Evolutionary conservation across 2,888 invertebrate species (phyloP), one percentile per base, ranked within the genome.

Genomic region (Polia nebulosa): DNA sequence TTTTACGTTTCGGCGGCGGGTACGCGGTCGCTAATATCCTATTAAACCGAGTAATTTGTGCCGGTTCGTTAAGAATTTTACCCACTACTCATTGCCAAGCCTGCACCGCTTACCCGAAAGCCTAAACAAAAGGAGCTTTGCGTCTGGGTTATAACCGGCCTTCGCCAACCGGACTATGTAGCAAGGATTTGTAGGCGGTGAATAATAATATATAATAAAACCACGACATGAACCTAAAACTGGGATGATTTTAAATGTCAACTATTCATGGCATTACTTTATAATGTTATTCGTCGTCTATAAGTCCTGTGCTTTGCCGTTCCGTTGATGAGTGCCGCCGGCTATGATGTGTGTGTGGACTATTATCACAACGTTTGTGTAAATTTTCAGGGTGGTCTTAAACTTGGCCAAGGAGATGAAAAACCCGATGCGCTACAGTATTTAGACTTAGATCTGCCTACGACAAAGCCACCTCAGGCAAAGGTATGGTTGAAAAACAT

Each of bases 401-500:
- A 82, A 47, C 63, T 85, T 4, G 75, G 70, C 11, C 77, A 70
- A 8, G 87, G 84, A 1, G 89, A 90, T 15, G 68, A 82, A 13
- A 91, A 87, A 72, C 77, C 89, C 0, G 92, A 92, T 58, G 87
- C 83, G 0, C 78, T 95, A 22, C 98, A 99, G 88, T 99, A 99
- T 93, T 96, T 99, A 76, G 99, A 99, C 92, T 96, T 99, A 77
- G 98, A 98, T 92, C 96, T 98, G 22, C 97, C 97, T 80, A 95
- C 96, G 1, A 95, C 96, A 0, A 89, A 87, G 49, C 87, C 92
- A 4, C 55, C 85, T 13, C 55, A 86, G 5, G 57, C 83, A 0
- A 89, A 87, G 87, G 93, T 49, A 27, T 5, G 39, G 7, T 41
- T 41, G 39, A 8, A 41, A 17, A n/a, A 4, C 17, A 41, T n/a